These are phyloP conservation scores for Callaeas wilsoni DNA, from an alignment of 2,113 vertebrate genomes.

Conservation along the genomic window DNA sequence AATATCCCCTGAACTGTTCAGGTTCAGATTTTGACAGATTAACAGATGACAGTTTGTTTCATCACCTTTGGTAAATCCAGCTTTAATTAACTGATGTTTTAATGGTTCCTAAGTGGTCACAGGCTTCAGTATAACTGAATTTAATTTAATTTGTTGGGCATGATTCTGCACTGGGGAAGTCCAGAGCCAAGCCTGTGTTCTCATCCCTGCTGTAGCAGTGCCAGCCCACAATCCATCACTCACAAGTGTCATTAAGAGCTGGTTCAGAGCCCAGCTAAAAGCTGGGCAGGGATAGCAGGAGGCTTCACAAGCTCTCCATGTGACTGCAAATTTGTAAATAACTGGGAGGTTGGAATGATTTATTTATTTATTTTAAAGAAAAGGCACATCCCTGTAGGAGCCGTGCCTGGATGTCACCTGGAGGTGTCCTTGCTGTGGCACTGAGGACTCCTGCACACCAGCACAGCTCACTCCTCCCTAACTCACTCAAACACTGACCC, in stretches of 20 bases:
- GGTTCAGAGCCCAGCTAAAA: not conserved
- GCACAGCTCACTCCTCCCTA: not conserved
- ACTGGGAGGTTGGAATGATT: not conserved
- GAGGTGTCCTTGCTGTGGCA: not conserved
- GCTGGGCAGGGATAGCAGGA: not conserved
- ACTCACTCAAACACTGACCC: fast-evolving
- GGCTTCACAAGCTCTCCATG: not conserved
- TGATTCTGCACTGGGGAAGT: not conserved
- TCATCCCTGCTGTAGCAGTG: not conserved
- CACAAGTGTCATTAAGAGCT: not conserved
- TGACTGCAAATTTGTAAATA: not conserved
- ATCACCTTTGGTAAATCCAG: not conserved
- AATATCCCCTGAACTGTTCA: not conserved
- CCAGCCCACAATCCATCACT: not conserved
- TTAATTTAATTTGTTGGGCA: conserved; percentile 10
- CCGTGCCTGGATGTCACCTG: fast-evolving
- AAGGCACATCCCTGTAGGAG: not conserved
- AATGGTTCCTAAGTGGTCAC: not conserved
- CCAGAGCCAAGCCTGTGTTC: not conserved
- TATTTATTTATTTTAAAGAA: not conserved
- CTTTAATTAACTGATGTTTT: not conserved
- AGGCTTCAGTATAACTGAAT: not conserved
- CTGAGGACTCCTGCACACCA: not conserved
- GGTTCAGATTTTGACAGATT: not conserved
- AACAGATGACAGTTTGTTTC: not conserved